Evolutionary conservation across 2,113 vertebrate genomes (phyloP).

Genomic region (Galbula dea): DNA sequence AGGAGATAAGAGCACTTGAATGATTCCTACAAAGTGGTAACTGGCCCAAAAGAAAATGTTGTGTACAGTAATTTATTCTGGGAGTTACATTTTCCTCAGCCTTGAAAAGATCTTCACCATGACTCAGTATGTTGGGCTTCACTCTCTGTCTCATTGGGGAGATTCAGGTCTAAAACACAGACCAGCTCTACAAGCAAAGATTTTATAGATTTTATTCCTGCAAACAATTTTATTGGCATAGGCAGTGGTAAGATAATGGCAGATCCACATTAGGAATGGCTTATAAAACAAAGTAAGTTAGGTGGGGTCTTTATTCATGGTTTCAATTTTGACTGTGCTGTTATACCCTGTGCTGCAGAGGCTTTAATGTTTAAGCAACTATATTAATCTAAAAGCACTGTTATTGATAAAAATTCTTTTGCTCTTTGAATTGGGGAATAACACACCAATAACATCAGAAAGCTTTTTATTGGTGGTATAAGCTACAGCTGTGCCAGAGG

Average conservation of each 20-base stretch:
- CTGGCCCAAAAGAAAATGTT: conserved; percentile 33
- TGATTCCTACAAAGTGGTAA: conserved; percentile 27
- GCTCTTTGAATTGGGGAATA: neutral
- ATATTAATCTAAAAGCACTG: conserved; percentile 20
- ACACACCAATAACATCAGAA: neutral
- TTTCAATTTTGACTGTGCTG: conserved; percentile 26
- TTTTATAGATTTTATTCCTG: neutral
- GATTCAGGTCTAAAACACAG: neutral
- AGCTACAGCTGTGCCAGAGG: conserved; percentile 21
- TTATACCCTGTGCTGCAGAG: neutral
- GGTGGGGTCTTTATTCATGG: neutral
- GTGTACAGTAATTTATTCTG: conserved; percentile 24
- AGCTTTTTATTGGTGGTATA: conserved; percentile 9
- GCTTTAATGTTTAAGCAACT: conserved; percentile 17
- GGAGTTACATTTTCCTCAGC: neutral
- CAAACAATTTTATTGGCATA: neutral
- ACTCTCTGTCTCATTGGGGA: neutral
- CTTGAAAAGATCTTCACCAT: conserved; percentile 12
- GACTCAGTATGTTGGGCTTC: conserved; percentile 3
- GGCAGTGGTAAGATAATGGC: neutral
- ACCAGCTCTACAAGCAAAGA: neutral
- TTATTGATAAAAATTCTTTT: conserved; percentile 32
- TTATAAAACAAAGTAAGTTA: neutral
- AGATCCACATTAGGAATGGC: neutral
- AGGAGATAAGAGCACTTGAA: conserved; percentile 47